Conservation (phyloP, 2,888 invertebrate species). For the Chelonus formosanus region DNA sequence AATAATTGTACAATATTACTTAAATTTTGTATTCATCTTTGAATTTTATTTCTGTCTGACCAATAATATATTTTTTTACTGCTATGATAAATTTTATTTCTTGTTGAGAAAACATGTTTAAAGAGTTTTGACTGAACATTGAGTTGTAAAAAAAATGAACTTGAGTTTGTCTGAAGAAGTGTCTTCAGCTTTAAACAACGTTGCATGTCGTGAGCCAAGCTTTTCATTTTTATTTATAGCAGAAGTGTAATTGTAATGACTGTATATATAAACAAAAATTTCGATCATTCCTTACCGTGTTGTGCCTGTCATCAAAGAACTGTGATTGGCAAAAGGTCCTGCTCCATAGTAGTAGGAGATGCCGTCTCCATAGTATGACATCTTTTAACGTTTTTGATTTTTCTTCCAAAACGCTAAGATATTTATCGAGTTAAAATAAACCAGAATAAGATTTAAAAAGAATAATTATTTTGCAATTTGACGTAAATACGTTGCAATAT, state of each 20-base stretch:
- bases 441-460: too few relatives aligned
- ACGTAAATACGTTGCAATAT: neutral
- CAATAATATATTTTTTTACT: too few relatives aligned
- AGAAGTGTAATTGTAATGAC: constrained; percentile 17
- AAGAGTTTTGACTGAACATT: neutral
- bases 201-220: constrained; percentile 13
- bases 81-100: too few relatives aligned
- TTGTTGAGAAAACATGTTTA: too few relatives aligned
- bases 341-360: constrained; percentile 57
- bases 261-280: constrained; percentile 13
- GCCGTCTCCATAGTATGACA: constrained; percentile 62
- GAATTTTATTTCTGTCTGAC: too few relatives aligned
- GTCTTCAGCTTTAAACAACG: neutral
- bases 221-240: too few relatives aligned
- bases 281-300: constrained; percentile 53
- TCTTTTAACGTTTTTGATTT: constrained; percentile 35
- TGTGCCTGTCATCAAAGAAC: constrained; percentile 62
- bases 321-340: constrained; percentile 58
- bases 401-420: neutral
- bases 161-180: neutral
- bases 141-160: constrained; percentile 22
- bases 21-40: too few relatives aligned
- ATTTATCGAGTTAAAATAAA: too few relatives aligned
- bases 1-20: too few relatives aligned
- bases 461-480: neutral